These are phyloP conservation scores for Eupsilia transversa DNA, from an alignment of 2,888 invertebrate genomes.

Conservation along the genomic window DNA sequence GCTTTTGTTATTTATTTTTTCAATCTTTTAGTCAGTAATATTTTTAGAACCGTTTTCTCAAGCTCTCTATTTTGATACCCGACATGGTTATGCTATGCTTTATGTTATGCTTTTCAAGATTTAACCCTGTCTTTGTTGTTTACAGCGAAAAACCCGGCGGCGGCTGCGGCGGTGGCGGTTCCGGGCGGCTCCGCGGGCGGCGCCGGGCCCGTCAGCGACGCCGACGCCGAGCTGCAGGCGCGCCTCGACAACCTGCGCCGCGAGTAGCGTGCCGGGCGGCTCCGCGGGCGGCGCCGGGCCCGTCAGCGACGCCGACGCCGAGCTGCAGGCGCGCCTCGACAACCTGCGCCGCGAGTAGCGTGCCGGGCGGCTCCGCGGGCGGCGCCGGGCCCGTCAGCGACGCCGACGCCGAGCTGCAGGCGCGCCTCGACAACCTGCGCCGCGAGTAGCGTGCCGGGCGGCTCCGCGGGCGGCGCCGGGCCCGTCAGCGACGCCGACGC, in stretches of 20 bases:
- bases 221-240: conserved; percentile 99
- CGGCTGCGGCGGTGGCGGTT: conserved; percentile 87
- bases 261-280: conserved; percentile 91
- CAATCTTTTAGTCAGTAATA: no score
- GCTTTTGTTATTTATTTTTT: no score
- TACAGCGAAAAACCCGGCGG: conserved; percentile 92
- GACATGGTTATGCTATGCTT: background rate
- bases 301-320: conserved; percentile 97
- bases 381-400: conserved; percentile 91
- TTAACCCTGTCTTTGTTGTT: background rate
- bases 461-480: conserved; percentile 84
- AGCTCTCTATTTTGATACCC: background rate
- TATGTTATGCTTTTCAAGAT: background rate
- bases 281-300: conserved; percentile 84
- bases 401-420: conserved; percentile 99
- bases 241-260: conserved; percentile 98
- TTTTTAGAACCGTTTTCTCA: no score
- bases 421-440: conserved; percentile 97
- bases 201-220: conserved; percentile 91
- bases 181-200: conserved; percentile 86
- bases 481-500: conserved; percentile 96
- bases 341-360: conserved; percentile 96
- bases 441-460: conserved; percentile 92
- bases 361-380: conserved; percentile 84
- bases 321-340: conserved; percentile 98